Conservation (phyloP, 35 echinoderm and acorn worm species). For the Stichopus chloronotus region DNA sequence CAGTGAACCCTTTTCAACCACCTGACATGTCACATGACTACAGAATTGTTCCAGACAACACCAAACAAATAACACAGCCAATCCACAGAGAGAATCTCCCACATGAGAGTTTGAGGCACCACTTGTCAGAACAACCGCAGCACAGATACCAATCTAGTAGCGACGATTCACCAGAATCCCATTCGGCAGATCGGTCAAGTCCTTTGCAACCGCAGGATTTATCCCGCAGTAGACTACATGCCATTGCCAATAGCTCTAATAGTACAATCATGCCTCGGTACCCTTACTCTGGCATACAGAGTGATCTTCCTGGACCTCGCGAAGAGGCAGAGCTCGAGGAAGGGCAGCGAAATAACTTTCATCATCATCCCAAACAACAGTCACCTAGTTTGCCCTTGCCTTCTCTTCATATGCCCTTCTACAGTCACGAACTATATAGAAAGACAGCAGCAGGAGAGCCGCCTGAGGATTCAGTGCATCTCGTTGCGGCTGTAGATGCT, state of each 20-base stretch:
- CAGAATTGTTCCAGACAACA: too few species aligned
- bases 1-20: conserved; percentile 1
- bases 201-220: neutral
- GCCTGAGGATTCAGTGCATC: neutral
- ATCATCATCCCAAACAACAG: neutral
- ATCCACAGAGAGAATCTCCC: neutral
- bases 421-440: neutral
- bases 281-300: neutral
- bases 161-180: neutral
- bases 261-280: neutral
- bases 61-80: neutral
- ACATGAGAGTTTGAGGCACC: neutral
- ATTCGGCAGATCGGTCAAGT: neutral
- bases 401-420: neutral
- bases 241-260: neutral
- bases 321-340: neutral
- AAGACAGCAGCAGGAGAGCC: neutral
- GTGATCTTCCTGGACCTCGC: neutral
- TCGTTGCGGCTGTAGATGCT: neutral
- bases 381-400: neutral
- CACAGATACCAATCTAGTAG: neutral
- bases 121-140: neutral
- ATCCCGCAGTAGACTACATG: neutral
- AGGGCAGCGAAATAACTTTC: neutral
- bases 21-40: conserved; percentile 5